Evolutionary conservation across 1,140 invertebrate species (phyloP), one percentile per base, ranked within the genome.

Genomic region (Drosophila kurseongensis): DNA sequence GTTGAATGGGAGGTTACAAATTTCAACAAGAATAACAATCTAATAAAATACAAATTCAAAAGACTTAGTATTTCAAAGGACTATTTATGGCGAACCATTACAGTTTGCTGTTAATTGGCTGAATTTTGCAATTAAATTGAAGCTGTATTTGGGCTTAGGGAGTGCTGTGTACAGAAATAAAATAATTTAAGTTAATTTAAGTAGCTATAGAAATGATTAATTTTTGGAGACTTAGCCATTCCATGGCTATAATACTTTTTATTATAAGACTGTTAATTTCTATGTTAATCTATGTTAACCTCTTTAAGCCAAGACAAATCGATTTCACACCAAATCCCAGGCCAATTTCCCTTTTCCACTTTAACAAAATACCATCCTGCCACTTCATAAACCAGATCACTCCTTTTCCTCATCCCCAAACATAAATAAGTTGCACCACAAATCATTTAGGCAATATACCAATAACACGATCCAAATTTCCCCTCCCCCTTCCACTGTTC

Each of bases 371-470:
- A 7, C 52, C 40, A 29, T 61, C 51, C 38, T 55, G 42, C n/a
- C 35, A 71, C 51, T n/a, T 50, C 65, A 71, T 71, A 71, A 71
- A 71, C 67, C n/a, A 58, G 66, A 72, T 72, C 51, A 72, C 36
- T 58, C 27, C 23, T 41, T 41, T 48, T 36, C 18, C 66, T 29
- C 40, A 54, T 40, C 47, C 65, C 47, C 32, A 41, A 50, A 35
- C 35, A 42, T 63, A 41, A 50, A 57, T 50, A 14, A 41, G 45
- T 42, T 67, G 65, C 45, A 27, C 65, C 61, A 72, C 65, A 71
- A 72, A 71, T 72, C 68, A 71, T 71, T 71, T 71, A n/a, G 36
- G 65, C 65, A 50, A 58, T 55, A 38, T 38, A 36, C 62, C 66
- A 69, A 68, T 54, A 69, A 55, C 60, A 66, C 63, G 66, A 69